Conservation (phyloP, 2,113 vertebrate genomes). For the Xiphias gladius region DNA sequence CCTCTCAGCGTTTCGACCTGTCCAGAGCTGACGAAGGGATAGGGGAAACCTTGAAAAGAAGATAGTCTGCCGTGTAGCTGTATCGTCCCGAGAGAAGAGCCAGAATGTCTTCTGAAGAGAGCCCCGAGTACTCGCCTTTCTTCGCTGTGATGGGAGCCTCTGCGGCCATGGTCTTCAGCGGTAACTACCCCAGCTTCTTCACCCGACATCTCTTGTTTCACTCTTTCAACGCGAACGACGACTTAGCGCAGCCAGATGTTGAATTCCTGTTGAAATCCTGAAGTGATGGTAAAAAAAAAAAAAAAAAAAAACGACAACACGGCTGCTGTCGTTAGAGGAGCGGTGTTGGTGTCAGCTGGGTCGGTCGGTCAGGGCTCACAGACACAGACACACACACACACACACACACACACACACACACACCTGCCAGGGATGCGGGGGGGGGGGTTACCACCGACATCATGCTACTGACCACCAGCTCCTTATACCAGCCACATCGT, state of each 20-base stretch:
- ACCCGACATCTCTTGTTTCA: slow-evolving; percentile 23
- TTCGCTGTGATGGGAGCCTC: slow-evolving; percentile 97
- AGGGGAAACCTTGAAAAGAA: slow-evolving; percentile 19
- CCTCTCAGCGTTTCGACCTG: slow-evolving; percentile 27
- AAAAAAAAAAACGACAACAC: no score
- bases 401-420: neutral
- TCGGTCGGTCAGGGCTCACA: slow-evolving; percentile 28
- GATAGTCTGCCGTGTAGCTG: slow-evolving; percentile 43
- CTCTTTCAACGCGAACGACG: neutral
- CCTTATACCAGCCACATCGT: neutral
- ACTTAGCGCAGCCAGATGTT: neutral
- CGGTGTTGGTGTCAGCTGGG: neutral
- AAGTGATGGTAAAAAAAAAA: neutral
- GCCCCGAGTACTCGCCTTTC: slow-evolving; percentile 93
- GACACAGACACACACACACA: neutral
- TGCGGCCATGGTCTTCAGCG: slow-evolving; percentile 96
- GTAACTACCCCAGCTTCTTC: slow-evolving; percentile 79
- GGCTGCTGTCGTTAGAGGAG: neutral
- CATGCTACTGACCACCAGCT: slow-evolving; percentile 25
- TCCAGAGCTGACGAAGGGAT: slow-evolving; percentile 43
- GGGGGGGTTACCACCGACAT: slow-evolving; percentile 14
- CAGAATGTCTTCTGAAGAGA: slow-evolving; percentile 81
- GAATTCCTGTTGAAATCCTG: fast-evolving
- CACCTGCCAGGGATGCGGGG: slow-evolving; percentile 61
- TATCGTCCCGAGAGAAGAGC: slow-evolving; percentile 56